phyloP scores from a whole-genome alignment of 92 coral and sea anemone genomes.

The Blastomussa wellsi region DNA sequence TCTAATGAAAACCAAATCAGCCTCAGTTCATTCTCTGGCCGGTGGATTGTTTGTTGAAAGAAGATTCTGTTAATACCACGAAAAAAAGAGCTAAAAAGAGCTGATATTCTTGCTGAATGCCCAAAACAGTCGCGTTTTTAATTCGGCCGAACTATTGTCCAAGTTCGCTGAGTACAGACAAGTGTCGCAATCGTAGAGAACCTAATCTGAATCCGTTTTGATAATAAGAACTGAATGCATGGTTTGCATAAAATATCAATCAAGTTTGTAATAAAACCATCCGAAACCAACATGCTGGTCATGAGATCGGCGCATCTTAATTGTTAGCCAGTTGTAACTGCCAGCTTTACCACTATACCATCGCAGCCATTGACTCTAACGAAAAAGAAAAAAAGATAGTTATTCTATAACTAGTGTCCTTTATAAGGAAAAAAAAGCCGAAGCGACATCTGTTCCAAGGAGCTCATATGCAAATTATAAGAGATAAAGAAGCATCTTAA shows the following conservation, averaged over 20 bases:
- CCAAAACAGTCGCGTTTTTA: neutral
- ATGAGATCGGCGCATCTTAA: neutral
- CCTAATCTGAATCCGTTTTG: neutral
- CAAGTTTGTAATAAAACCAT: neutral
- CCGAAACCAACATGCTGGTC: neutral
- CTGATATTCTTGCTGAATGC: neutral
- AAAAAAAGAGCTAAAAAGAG: neutral
- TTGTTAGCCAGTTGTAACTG: neutral
- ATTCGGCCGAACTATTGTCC: neutral
- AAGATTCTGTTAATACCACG: neutral
- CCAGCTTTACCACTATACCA: neutral
- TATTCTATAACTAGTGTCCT: neutral
- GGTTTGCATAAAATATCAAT: neutral
- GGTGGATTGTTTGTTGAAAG: neutral
- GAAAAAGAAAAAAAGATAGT: neutral
- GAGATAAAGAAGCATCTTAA: conserved; percentile 1
- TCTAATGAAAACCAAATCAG: neutral
- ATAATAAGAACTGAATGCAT: neutral
- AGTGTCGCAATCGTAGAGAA: neutral
- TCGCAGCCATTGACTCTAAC: neutral
- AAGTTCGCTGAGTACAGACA: neutral
- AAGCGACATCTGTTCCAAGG: conserved; percentile 14
- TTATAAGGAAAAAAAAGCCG: neutral
- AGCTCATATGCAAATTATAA: conserved; percentile 25
- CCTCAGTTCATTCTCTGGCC: neutral